Evolutionary conservation across 1,140 invertebrate genomes (phyloP).

Genomic region (Cotesia typhae): DNA sequence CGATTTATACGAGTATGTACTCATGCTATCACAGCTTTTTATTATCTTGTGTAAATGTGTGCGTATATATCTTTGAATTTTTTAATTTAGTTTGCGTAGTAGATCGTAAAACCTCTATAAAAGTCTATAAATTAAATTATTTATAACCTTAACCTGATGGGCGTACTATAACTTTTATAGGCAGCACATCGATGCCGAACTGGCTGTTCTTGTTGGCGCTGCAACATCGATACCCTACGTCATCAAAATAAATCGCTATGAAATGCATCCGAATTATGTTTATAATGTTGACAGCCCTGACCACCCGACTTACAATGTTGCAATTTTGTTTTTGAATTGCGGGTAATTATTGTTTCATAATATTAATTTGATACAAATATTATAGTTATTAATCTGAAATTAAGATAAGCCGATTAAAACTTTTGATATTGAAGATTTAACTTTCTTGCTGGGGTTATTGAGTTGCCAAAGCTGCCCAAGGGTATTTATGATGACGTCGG

Average conservation of each 20-base stretch:
- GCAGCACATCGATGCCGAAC: conserved; percentile 38
- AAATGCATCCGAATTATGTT: conserved; percentile 44
- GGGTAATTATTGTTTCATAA: conserved; percentile 31
- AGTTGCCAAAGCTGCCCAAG: conserved; percentile 40
- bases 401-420: conserved; percentile 12
- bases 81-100: conserved; percentile 5
- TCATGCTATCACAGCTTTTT: neutral
- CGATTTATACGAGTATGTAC: conserved; percentile 43
- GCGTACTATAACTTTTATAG: conserved; percentile 26
- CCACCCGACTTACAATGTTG: conserved; percentile 41
- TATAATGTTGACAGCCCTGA: conserved; percentile 36
- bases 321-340: conserved; percentile 44
- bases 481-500: conserved; percentile 39
- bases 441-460: conserved; percentile 21
- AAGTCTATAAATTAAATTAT: conserved; percentile 8
- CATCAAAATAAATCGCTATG: conserved; percentile 41
- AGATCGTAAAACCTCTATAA: neutral
- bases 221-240: conserved; percentile 35
- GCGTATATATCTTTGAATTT: neutral
- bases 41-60: no score
- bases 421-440: conserved; percentile 33
- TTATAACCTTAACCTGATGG: conserved; percentile 6
- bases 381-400: neutral
- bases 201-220: conserved; percentile 42
- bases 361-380: neutral